Conservation (phyloP, 2,888 invertebrate species). For the Drosophila anceps region DNA sequence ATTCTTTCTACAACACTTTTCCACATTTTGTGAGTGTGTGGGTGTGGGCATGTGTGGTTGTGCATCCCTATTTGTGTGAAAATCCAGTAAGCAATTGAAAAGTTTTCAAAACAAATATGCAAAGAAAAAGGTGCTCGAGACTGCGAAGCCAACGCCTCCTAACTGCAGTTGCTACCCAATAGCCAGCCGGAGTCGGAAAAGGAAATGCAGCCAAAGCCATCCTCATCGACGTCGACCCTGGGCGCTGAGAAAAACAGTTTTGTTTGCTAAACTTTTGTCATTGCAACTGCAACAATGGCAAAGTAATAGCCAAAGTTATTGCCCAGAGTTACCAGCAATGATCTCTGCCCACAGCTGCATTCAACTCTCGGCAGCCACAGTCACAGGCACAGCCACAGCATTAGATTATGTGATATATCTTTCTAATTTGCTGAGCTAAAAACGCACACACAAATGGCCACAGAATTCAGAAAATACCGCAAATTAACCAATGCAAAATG, state of each 20-base stretch:
- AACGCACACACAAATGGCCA: not conserved
- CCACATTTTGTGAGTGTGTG: constrained; percentile 24
- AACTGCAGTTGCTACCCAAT: constrained; percentile 34
- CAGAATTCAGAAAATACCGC: not conserved
- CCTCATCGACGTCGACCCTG: constrained; percentile 40
- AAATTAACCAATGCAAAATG: constrained; percentile 19
- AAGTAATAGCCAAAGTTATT: constrained; percentile 56
- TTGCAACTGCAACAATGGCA: constrained; percentile 65
- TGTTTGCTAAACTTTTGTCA: constrained; percentile 74
- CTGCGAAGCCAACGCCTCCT: constrained; percentile 53
- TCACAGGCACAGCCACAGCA: not conserved
- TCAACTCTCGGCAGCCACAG: not conserved
- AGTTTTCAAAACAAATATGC: constrained; percentile 77
- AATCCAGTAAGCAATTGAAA: constrained; percentile 70
- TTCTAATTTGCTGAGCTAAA: constrained; percentile 26
- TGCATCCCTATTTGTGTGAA: constrained; percentile 57
- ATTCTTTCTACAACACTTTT: not conserved
- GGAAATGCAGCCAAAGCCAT: constrained; percentile 36
- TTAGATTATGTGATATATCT: constrained; percentile 13
- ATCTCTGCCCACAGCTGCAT: constrained; percentile 19
- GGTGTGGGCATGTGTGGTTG: constrained; percentile 10
- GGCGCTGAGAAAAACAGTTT: constrained; percentile 59
- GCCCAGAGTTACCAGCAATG: constrained; percentile 14
- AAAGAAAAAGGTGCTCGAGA: constrained; percentile 74
- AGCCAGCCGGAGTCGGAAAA: constrained; percentile 28